These are phyloP conservation scores for Stegodyphus mimosarum DNA, from an alignment of 1,140 invertebrate genomes.

Conservation along the genomic window DNA sequence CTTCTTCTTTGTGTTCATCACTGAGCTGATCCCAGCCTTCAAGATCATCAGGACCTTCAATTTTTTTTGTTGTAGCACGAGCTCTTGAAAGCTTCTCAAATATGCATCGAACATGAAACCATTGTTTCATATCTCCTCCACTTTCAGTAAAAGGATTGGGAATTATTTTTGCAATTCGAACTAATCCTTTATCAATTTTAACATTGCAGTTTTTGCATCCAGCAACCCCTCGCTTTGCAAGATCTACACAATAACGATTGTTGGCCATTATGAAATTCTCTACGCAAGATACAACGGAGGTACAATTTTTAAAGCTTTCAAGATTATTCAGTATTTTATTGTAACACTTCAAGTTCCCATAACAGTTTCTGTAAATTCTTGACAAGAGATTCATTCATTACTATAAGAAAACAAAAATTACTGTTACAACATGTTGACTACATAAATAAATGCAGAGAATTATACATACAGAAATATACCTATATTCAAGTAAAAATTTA, in stretches of 20 bases:
- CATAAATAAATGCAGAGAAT: no score
- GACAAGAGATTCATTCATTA: no score
- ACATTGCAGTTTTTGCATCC: slow-evolving; percentile 89
- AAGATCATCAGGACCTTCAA: slow-evolving; percentile 82
- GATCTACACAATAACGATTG: slow-evolving; percentile 73
- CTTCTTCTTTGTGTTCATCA: slow-evolving; percentile 76
- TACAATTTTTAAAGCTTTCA: not conserved
- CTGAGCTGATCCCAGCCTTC: slow-evolving; percentile 79
- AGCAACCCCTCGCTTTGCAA: slow-evolving; percentile 82
- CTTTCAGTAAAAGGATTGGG: slow-evolving; percentile 80
- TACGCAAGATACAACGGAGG: not conserved
- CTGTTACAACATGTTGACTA: no score
- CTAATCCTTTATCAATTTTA: slow-evolving; percentile 78
- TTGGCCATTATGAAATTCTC: slow-evolving; percentile 23
- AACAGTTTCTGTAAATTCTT: no score
- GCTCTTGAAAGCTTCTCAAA: slow-evolving; percentile 84
- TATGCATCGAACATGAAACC: slow-evolving; percentile 83
- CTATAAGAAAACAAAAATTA: no score
- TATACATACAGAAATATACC: no score
- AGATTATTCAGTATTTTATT: not conserved
- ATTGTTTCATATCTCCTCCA: slow-evolving; percentile 87
- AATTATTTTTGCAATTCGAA: slow-evolving; percentile 80
- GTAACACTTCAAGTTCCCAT: no score
- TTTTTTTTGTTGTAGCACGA: slow-evolving; percentile 81
- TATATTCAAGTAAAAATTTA: no score